Evolutionary conservation across 2,888 invertebrate genomes (phyloP), one percentile per base, ranked within the genome.

Genomic region (Chaetoderma sp.): DNA sequence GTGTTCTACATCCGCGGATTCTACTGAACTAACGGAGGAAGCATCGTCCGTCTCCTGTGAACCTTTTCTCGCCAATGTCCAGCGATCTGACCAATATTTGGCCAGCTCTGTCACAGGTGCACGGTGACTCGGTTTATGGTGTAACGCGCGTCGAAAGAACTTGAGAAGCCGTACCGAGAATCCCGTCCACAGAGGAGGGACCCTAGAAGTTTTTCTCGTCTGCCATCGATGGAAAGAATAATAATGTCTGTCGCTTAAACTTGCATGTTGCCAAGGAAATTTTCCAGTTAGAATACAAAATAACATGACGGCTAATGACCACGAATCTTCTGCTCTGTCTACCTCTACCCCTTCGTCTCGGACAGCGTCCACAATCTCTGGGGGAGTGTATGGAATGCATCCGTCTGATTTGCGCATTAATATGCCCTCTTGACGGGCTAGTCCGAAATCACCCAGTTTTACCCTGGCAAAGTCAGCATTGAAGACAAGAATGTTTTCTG

Each of bases 261-360:
- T 95, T 76, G 95, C 91, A 49, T 94, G 94, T 87, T 97, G 96
- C 84, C 96, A 95, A 65, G 84, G 83, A 61, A 87, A 86, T 67
- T 94, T 94, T 57, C 96, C 96, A 59, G 96, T 95, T 68, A 98
- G 89, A 85, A 95, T 94, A 72, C 96, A 95, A 87, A 96, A 96
- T 85, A 96, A 90, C 78, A 98, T 93, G 83, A 98, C 93, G n/a
- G 94, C 97, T 86, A 95, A 94, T 87, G 97, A 96, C 97, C 97
- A 98, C 74, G 96, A 92, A 87, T 98, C 98, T 83, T 95, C 94
- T 4, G 45, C 18, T 21, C 93, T 92, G 85, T 93, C 91, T 67
- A 96, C 93, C 86, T 94, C 93, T 87, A 87, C 91, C 72, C 86
- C 83, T 75, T 89, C 88, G 33, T 88, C 84, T 64, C 84, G 85